A percentile compares a stretch with the other conserved stretches of the same genome.
Evolutionary conservation across 2,797 vertebrate species (phyloP).

Genomic region (Anableps anableps): DNA sequence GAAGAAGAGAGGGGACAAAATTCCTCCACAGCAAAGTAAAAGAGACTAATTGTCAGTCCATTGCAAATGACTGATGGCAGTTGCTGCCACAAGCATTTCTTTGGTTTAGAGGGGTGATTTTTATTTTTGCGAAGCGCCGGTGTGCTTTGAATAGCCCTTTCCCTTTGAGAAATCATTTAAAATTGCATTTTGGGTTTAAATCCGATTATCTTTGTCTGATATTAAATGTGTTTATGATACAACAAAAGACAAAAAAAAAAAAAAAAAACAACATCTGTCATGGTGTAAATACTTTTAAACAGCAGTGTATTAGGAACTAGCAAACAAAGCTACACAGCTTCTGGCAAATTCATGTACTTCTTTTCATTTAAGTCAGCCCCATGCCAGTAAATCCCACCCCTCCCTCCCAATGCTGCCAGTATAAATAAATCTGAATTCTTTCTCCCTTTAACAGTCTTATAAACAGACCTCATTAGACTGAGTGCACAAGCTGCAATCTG

Average conservation of each 20-base stretch:
- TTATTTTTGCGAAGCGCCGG: too few species aligned
- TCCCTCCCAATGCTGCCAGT: conserved; percentile 1
- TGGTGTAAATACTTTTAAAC: background rate
- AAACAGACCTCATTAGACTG: conserved; percentile 36
- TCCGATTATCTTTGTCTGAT: background rate
- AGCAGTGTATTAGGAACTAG: background rate
- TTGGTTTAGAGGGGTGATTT: too few species aligned
- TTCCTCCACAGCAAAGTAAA: too few species aligned
- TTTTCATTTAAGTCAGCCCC: conserved; percentile 9
- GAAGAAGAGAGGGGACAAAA: too few species aligned
- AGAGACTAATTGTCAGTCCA: too few species aligned
- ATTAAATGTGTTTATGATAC: background rate
- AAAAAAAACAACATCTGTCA: too few species aligned
- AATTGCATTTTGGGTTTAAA: background rate
- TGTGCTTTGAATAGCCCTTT: background rate
- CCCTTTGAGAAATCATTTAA: background rate
- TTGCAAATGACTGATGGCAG: too few species aligned
- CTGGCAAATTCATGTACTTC: conserved; percentile 2
- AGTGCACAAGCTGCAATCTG: conserved; percentile 36
- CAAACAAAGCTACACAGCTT: background rate
- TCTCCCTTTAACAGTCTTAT: conserved; percentile 37
- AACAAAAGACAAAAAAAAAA: background rate
- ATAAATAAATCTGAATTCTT: conserved; percentile 17
- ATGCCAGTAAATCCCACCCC: conserved; percentile 17
- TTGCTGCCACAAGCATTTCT: too few species aligned